Evolutionary conservation across 2,797 vertebrate genomes (phyloP).

Genomic region (Oreortyx pictus): DNA sequence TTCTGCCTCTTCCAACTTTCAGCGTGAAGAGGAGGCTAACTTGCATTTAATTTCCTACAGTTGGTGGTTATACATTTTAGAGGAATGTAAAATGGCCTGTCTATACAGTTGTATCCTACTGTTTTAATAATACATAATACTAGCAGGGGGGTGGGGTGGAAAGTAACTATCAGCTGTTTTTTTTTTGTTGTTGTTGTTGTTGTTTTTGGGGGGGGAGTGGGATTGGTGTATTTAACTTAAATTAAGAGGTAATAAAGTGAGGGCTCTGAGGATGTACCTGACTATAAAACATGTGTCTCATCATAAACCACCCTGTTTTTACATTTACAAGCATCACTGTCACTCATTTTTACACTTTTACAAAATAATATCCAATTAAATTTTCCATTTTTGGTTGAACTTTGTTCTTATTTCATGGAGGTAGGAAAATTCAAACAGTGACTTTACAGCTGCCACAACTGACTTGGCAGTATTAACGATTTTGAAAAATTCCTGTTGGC

Average conservation of each 20-base stretch:
- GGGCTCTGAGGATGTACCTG: accelerated
- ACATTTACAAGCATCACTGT: neutral
- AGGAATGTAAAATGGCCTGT: neutral
- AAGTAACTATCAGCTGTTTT: neutral
- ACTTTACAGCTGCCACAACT: neutral
- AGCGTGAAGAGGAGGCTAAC: neutral
- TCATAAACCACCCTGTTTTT: neutral
- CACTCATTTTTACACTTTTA: neutral
- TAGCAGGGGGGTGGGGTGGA: neutral
- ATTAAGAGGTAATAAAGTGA: neutral
- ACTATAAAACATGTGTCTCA: neutral
- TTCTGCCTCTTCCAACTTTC: neutral
- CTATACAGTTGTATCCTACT: neutral
- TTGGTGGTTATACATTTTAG: neutral
- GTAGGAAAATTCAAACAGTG: neutral
- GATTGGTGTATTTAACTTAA: neutral
- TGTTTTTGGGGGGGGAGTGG: neutral
- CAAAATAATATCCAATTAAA: neutral
- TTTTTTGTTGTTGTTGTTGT: neutral
- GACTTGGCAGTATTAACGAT: neutral
- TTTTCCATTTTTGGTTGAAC: neutral
- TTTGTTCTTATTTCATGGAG: neutral
- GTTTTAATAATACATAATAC: neutral
- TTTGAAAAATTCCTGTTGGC: neutral
- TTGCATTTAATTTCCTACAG: neutral